These are phyloP conservation scores for Parnassius apollo DNA, from an alignment of 2,888 invertebrate genomes.

Conservation along the genomic window DNA sequence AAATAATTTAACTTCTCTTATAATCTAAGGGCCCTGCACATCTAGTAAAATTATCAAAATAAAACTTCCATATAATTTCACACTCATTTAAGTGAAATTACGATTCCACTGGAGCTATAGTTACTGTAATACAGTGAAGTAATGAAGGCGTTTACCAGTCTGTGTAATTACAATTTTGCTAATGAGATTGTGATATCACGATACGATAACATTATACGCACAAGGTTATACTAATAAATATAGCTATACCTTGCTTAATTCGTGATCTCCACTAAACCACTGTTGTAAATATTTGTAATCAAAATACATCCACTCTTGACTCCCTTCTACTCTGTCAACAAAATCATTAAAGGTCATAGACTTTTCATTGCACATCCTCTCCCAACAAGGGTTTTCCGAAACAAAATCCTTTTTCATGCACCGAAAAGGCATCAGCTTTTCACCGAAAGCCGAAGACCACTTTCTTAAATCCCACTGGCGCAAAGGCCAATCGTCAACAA, in stretches of 20 bases:
- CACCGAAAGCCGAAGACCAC: conserved; percentile 80
- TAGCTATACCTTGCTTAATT: conserved; percentile 80
- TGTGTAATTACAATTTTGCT: too few relatives aligned
- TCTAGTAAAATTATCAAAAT: too few relatives aligned
- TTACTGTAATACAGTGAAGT: too few relatives aligned
- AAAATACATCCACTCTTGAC: conserved; percentile 88
- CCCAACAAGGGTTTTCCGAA: conserved; percentile 88
- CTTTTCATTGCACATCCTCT: conserved; percentile 83
- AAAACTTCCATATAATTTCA: too few relatives aligned
- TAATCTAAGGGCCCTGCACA: too few relatives aligned
- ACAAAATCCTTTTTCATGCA: conserved; percentile 59
- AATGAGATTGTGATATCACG: too few relatives aligned
- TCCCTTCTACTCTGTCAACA: conserved; percentile 55
- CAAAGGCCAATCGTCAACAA: conserved; percentile 80
- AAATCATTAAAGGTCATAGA: conserved; percentile 84
- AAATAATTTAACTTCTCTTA: too few relatives aligned
- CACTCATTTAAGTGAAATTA: too few relatives aligned
- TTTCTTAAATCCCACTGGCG: conserved; percentile 82
- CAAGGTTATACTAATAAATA: not conserved
- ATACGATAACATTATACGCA: too few relatives aligned
- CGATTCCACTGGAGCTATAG: too few relatives aligned
- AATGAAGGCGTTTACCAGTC: too few relatives aligned
- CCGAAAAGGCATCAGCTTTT: conserved; percentile 81
- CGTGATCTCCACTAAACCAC: conserved; percentile 81
- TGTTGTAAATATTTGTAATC: conserved; percentile 91